Evolutionary conservation across 2,113 vertebrate genomes (phyloP), one percentile per base, ranked within the genome.

Genomic region (Elaphurus davidianus): DNA sequence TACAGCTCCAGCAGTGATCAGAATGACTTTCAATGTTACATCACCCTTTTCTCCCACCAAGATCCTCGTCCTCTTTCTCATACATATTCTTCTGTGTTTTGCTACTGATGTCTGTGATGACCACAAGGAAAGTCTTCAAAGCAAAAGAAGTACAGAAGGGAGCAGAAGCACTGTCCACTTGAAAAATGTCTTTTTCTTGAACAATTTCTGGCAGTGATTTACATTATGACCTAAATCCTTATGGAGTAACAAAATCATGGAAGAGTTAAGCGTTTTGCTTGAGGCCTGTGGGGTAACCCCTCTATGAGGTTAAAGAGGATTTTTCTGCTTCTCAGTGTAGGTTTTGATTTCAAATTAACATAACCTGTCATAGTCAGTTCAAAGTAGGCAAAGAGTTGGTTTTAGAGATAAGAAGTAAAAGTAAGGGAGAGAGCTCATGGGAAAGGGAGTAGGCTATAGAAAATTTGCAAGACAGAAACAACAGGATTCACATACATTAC

Each of bases 241-340:
- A n/a, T 2, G 6, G 40, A 40, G 19, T 40, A 92, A 87, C 52
- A 92, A 28, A 94, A 78, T n/a, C 33, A 87, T 17, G 23, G 52
- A 81, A 92, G 57, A 94, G 52, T 25, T 86, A 85, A 92, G 71
- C n/a, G n/a, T 92, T 94, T 90, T 92, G 11, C 74, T 64, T 92
- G 52, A 81, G 8, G 4, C 25, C 16, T 33, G 2, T 88, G 40
- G 87, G n/a, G 52, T 23, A 83, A 90, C 12, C 54, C 40, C 33
- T 50, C 3, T 16, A 57, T 45, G 17, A 96, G 11, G 25, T 27
- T 94, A 89, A 86, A 90, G 76, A 64, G 83, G 10, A 50, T 79
- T 86, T 86, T 71, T 94, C 74, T 79, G 40, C n/a, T 90, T 96
- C 84, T 14, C 30, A 52, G 14, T 50, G 55, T 57, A 62, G 27